Evolutionary conservation across 2,113 vertebrate species (phyloP).

Genomic region (Phalacrocorax carbo): DNA sequence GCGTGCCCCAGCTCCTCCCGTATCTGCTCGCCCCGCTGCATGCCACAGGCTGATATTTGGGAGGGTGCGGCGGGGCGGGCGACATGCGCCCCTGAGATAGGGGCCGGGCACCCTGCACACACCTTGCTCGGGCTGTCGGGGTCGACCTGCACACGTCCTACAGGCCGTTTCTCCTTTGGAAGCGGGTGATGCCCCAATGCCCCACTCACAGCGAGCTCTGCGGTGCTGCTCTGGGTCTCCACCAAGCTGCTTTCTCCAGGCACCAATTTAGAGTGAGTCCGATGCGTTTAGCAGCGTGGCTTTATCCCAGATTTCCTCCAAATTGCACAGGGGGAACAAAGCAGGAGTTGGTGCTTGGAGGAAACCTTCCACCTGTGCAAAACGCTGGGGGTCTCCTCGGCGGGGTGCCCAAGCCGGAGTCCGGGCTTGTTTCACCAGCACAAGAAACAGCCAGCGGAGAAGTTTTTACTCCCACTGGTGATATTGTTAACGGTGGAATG

Average conservation of each 20-base stretch:
- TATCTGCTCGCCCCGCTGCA: background rate
- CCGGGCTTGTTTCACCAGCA: fast-evolving
- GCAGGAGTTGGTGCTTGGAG: background rate
- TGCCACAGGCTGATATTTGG: background rate
- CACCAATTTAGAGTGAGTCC: background rate
- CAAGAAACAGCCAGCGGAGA: background rate
- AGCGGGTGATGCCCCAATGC: fast-evolving
- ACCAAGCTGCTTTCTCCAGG: background rate
- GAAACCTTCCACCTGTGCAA: background rate
- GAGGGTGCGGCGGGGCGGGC: background rate
- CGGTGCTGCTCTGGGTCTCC: background rate
- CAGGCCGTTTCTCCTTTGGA: background rate
- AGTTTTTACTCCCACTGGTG: background rate
- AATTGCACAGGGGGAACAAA: fast-evolving
- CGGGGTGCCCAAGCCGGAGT: fast-evolving
- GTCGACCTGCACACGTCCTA: fast-evolving
- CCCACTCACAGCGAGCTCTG: background rate
- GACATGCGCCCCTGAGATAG: background rate
- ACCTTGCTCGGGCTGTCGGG: background rate
- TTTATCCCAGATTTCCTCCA: fast-evolving
- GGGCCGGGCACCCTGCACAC: background rate
- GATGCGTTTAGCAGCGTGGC: fast-evolving
- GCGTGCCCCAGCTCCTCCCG: background rate
- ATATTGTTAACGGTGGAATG: fast-evolving
- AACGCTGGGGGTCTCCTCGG: fast-evolving